Percentiles rank a stretch among this genome's conserved stretches.
phyloP scores from a whole-genome alignment of 2,888 invertebrate species.

The Gerosis bhagava region DNA sequence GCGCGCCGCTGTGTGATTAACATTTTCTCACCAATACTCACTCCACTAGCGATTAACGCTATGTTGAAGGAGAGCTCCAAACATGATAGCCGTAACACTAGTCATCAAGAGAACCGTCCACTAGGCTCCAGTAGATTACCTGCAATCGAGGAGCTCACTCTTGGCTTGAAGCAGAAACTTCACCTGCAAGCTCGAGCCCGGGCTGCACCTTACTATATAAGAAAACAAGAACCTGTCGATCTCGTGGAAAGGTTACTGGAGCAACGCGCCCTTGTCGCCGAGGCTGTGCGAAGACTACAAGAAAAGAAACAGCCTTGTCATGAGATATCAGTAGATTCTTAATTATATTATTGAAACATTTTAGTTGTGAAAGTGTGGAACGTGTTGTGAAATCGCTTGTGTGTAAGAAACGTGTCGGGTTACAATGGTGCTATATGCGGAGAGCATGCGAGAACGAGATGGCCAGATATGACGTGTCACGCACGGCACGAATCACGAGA shows the following conservation, averaged over 20 bases:
- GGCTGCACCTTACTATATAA: conserved; percentile 77
- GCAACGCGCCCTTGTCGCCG: conserved; percentile 77
- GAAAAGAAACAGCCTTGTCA: conserved; percentile 77
- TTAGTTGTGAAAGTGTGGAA: conserved; percentile 80
- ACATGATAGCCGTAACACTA: conserved; percentile 54
- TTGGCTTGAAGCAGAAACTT: conserved; percentile 78
- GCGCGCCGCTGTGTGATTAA: conserved; percentile 57
- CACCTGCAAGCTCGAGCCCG: conserved; percentile 77
- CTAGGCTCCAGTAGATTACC: conserved; percentile 65
- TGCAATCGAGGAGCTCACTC: conserved; percentile 73
- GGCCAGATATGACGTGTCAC: conserved; percentile 76
- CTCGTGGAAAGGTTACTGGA: conserved; percentile 74
- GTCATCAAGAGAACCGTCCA: conserved; percentile 57
- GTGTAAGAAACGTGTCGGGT: conserved; percentile 80
- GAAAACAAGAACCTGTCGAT: conserved; percentile 80
- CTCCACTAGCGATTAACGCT: conserved; percentile 41
- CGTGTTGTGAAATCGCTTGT: conserved; percentile 81
- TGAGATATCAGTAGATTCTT: conserved; percentile 77
- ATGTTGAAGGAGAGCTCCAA: conserved; percentile 77
- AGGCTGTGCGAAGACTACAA: conserved; percentile 77
- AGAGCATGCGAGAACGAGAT: conserved; percentile 74
- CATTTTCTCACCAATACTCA: conserved; percentile 50
- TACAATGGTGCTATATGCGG: conserved; percentile 83
- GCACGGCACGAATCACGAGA: conserved; percentile 77
- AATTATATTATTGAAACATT: conserved; percentile 70